Percentiles rank a stretch among this genome's conserved stretches.
These are phyloP conservation scores for Bradypus variegatus DNA, from an alignment of 2,797 vertebrate species.

Conservation along the genomic window DNA sequence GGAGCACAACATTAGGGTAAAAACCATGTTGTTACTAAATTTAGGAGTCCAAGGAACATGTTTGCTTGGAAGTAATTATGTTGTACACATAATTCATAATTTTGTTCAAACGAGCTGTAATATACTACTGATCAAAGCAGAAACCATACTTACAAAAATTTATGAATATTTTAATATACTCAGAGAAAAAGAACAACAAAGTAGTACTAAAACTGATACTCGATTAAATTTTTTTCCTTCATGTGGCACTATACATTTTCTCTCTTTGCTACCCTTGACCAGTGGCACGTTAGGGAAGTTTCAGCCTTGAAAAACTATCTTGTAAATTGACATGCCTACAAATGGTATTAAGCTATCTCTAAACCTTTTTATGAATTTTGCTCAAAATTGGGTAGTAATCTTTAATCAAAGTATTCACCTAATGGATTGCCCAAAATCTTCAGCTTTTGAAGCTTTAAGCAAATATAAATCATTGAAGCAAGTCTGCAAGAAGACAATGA, in stretches of 20 bases:
- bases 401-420: not conserved
- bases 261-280: not conserved
- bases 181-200: not conserved
- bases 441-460: not conserved
- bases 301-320: not conserved
- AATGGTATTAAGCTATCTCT: not conserved
- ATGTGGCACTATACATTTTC: not conserved
- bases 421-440: not conserved
- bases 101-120: not conserved
- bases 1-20: not conserved
- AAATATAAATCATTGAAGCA: not conserved
- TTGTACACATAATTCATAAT: no score
- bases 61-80: not conserved
- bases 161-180: not conserved
- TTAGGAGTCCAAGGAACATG: not conserved
- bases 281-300: not conserved
- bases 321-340: not conserved
- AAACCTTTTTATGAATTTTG: not conserved
- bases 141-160: not conserved
- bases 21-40: not conserved
- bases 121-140: not conserved
- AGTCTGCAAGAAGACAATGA: not conserved
- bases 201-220: fast-evolving
- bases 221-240: not conserved
- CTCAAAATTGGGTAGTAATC: not conserved